A percentile compares a stretch with the other conserved stretches of the same genome.
These are phyloP conservation scores for Lathamus discolor DNA, from an alignment of 2,113 vertebrate species.

Conservation along the genomic window DNA sequence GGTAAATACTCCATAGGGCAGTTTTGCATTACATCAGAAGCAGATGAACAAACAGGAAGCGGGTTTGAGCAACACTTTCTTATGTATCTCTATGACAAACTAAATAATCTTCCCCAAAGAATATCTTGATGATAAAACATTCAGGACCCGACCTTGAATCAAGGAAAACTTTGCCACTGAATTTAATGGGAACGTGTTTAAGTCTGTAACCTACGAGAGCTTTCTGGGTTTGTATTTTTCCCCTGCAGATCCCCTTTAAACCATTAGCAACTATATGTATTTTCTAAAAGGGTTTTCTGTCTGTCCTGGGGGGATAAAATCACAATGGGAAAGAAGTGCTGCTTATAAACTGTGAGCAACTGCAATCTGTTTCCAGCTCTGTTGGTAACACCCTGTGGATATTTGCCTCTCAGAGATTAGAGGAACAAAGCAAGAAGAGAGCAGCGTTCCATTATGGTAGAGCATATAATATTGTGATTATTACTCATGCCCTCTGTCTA, in stretches of 20 bases:
- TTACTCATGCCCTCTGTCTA: slow-evolving; percentile 53
- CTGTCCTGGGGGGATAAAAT: background rate
- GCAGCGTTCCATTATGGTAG: slow-evolving; percentile 55
- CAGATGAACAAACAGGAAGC: background rate
- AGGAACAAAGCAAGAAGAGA: slow-evolving; percentile 64
- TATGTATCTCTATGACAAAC: background rate
- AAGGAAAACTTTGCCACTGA: background rate
- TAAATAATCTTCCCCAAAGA: background rate
- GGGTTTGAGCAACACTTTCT: background rate
- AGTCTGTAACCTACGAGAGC: background rate
- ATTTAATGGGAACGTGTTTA: background rate
- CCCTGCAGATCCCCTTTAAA: slow-evolving; percentile 19
- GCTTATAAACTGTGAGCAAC: slow-evolving; percentile 31
- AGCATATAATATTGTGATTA: slow-evolving; percentile 69
- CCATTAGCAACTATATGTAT: background rate
- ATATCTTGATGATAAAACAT: background rate
- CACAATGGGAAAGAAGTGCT: slow-evolving; percentile 49
- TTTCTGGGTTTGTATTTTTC: background rate
- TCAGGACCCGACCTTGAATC: background rate
- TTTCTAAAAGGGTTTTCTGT: slow-evolving; percentile 38
- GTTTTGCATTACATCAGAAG: background rate
- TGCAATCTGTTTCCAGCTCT: slow-evolving; percentile 19
- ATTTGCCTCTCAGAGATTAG: slow-evolving; percentile 61
- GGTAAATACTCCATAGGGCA: background rate
- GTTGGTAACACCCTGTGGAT: slow-evolving; percentile 58